A percentile compares a stretch with the other conserved stretches of the same genome.
These are phyloP conservation scores for Procambarus clarkii DNA, from an alignment of 1,140 invertebrate genomes.

Conservation along the genomic window DNA sequence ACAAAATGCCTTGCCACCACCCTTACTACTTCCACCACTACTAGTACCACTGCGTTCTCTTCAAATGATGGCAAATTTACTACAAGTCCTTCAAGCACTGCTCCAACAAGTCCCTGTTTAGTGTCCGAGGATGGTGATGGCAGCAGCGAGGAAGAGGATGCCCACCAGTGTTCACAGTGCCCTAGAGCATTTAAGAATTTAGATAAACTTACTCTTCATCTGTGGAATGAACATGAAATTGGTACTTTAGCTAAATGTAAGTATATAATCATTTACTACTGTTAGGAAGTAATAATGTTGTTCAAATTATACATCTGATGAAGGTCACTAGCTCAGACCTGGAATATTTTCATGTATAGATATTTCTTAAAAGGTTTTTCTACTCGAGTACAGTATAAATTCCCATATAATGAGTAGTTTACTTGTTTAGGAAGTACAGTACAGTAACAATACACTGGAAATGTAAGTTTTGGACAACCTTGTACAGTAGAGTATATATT, in stretches of 20 bases:
- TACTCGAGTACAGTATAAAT: no score
- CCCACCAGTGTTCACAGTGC: conserved; percentile 52
- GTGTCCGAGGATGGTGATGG: not conserved
- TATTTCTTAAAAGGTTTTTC: no score
- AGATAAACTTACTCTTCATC: conserved; percentile 49
- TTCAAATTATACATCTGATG: no score
- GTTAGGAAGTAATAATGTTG: no score
- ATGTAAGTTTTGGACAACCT: no score
- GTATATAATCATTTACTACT: not conserved
- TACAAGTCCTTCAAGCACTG: not conserved
- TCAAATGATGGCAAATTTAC: not conserved
- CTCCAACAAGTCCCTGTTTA: conserved; percentile 15
- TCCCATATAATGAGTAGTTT: no score
- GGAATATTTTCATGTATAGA: no score
- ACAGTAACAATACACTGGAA: no score
- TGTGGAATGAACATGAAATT: conserved; percentile 62
- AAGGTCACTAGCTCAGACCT: no score
- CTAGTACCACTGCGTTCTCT: not conserved
- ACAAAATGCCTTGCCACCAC: not conserved
- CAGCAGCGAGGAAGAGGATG: conserved; percentile 13
- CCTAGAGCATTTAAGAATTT: conserved; percentile 21
- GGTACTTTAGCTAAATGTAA: conserved; percentile 55
- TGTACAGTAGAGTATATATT: no score
- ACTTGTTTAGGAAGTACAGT: no score
- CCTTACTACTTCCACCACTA: not conserved